A percentile compares a stretch with the other conserved stretches of the same genome.
phyloP scores from a whole-genome alignment of 2,797 vertebrate species.

The Melanotaenia boesemani region DNA sequence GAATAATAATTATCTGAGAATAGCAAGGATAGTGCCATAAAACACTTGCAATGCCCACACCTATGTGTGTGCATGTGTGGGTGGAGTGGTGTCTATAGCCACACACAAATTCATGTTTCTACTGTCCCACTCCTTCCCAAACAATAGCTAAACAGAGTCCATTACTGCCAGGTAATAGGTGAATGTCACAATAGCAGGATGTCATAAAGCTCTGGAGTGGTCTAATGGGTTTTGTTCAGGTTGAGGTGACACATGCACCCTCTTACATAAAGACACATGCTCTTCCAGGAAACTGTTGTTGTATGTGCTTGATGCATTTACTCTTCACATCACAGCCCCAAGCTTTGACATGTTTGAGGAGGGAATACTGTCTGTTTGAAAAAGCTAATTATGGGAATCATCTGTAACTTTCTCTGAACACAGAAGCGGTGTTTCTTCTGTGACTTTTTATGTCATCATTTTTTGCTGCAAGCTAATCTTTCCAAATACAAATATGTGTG shows the following conservation, averaged over 20 bases:
- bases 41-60: constrained; percentile 16
- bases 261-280: constrained; percentile 33
- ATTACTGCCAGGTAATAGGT: constrained; percentile 85
- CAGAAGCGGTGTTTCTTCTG: background rate
- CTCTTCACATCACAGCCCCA: constrained; percentile 55
- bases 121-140: constrained; percentile 56
- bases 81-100: constrained; percentile 5
- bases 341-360: constrained; percentile 60
- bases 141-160: constrained; percentile 80
- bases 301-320: constrained; percentile 48
- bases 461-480: background rate
- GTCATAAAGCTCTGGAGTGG: constrained; percentile 83
- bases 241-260: constrained; percentile 76
- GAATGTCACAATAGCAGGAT: constrained; percentile 84
- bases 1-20: constrained; percentile 14
- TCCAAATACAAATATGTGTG: background rate
- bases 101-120: constrained; percentile 25
- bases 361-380: constrained; percentile 56
- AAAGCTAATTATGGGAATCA: constrained; percentile 51
- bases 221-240: constrained; percentile 85
- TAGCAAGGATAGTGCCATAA: constrained; percentile 15
- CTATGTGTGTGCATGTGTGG: background rate
- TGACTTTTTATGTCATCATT: background rate
- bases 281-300: constrained; percentile 70
- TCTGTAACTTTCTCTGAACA: constrained; percentile 43